phyloP scores from a whole-genome alignment of 2,888 invertebrate species.

The Lycophotia porphyrea region DNA sequence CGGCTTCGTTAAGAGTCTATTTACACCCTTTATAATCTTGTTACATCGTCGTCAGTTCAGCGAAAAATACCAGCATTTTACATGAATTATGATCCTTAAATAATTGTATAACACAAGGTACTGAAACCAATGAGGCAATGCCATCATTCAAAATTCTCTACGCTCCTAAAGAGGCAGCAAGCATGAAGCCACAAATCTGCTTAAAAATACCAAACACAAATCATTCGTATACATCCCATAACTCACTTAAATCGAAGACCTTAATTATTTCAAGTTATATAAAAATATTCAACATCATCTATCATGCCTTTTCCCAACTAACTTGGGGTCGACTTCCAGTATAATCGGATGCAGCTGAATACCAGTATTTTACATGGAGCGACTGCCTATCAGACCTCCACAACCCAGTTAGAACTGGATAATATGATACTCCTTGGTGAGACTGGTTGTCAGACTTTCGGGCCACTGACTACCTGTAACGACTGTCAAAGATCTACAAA shows the following conservation, averaged over 20 bases:
- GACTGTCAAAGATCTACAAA: not conserved
- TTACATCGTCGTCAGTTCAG: not conserved
- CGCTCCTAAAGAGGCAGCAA: constrained; percentile 16
- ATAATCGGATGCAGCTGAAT: not conserved
- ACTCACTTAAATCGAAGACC: not conserved
- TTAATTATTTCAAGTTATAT: not conserved
- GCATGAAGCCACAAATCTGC: not conserved
- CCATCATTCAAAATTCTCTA: constrained; percentile 21
- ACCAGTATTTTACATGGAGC: not conserved
- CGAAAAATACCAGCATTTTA: not conserved
- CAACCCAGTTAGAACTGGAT: not conserved
- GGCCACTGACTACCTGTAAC: not conserved
- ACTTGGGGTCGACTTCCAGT: not conserved
- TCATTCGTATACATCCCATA: not conserved
- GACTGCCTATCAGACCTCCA: not conserved
- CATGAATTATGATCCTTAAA: not conserved
- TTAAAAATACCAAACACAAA: not conserved
- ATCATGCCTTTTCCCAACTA: not conserved
- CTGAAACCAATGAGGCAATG: not conserved
- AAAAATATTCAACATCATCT: not conserved
- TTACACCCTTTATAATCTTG: too few relatives aligned
- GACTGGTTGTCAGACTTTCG: not conserved
- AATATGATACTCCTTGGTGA: not conserved
- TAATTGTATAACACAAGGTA: not conserved
- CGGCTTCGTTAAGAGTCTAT: too few relatives aligned